Base-by-base conservation (phyloP, 2,797 vertebrate genomes). In the Neopelma chrysocephalum region DNA sequence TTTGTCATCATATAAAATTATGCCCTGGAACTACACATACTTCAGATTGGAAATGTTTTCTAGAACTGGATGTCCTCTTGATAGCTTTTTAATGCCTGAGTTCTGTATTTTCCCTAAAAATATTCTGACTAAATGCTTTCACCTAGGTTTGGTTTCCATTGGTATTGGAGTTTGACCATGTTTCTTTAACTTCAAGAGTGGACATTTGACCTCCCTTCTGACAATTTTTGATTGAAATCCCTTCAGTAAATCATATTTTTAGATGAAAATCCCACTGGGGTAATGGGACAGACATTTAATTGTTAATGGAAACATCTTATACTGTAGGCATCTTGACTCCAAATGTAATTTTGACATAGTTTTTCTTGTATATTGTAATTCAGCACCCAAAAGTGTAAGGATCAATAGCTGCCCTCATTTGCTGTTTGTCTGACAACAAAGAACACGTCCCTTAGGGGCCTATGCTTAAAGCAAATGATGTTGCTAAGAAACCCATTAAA, bases 401-500 rank as follows among this genome's bases (percentile, higher is more conserved):
- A 95, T 96, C 94, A 93, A 94, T 62, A 96, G 45, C 51, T 92
- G n/a, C 51, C 79, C 61, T 81, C 50, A 21, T 92, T 87, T 95
- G 76, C 70, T 86, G 53, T 89, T 75, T 69, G 79, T 77, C 90
- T 92, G 89, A 85, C 91, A 92, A 92, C 64, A 94, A 42, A 91
- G 82, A 95, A 56, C 38, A 34, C 4, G 26, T 71, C 79, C 82
- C 94, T 93, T 73, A 77, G 65, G 54, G 64, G 15, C 12, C 27
- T 65, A 40, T 64, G 34, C 56, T 94, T 86, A 75, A 95, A 95
- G 70, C 70, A 95, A 94, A 65, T 20, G 10, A 76, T 84, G 78
- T 96, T 96, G 90, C 87, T 95, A 92, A 95, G 90, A 95, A 91
- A 92, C 75, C 48, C 54, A 81, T 88, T 95, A 92, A 95, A 86